A percentile compares a stretch with the other conserved stretches of the same genome.
Conservation (phyloP, 2,888 invertebrate species). For the Pollenia griseotomentosa region DNA sequence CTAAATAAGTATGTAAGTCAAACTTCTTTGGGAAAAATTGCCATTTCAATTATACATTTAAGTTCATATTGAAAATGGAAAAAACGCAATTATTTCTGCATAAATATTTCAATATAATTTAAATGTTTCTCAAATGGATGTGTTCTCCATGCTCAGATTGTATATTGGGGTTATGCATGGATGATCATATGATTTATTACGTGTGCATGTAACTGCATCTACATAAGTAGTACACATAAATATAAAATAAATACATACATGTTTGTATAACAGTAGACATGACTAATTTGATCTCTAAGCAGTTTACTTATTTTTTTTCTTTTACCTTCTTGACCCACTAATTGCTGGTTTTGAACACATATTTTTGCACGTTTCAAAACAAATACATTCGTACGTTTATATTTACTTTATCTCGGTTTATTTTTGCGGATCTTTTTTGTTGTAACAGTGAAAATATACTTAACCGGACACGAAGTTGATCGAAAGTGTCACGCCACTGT, state of each 20-base stretch:
- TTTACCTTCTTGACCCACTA: slow-evolving; percentile 65
- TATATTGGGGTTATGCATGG: too few species aligned
- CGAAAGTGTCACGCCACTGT: slow-evolving; percentile 52
- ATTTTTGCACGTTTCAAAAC: slow-evolving; percentile 2
- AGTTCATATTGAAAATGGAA: neutral
- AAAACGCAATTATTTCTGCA: neutral
- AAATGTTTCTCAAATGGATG: neutral
- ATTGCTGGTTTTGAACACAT: slow-evolving; percentile 32
- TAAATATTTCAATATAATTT: neutral
- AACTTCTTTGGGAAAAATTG: neutral
- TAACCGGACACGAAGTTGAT: slow-evolving; percentile 21
- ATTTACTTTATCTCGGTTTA: neutral
- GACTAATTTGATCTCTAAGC: neutral
- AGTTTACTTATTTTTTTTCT: neutral
- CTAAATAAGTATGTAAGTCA: too few species aligned
- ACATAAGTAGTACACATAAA: neutral
- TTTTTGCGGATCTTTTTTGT: neutral
- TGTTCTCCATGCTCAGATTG: too few species aligned
- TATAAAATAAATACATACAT: too few species aligned
- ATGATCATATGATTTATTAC: neutral
- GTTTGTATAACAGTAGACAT: neutral
- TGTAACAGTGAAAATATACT: slow-evolving; percentile 8
- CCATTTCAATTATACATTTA: neutral
- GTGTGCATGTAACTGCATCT: neutral
- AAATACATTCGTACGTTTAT: too few species aligned